phyloP scores from a whole-genome alignment of 2,888 invertebrate species.

The Stratiomys singularior region DNA sequence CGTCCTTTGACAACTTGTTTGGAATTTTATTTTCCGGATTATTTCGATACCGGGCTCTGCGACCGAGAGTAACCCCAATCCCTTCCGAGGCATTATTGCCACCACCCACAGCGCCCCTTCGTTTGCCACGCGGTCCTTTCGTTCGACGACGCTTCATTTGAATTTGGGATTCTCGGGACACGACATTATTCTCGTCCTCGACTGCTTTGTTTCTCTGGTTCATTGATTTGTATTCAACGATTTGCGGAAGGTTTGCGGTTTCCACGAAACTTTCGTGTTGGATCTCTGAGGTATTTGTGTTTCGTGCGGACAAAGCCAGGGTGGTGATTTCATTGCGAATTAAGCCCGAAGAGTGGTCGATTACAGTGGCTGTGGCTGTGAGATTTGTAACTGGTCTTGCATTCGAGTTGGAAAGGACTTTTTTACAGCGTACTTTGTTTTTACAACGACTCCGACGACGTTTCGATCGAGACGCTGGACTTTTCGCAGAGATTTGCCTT shows the following conservation, averaged over 20 bases:
- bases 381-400: slow-evolving; percentile 43
- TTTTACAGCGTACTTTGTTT: slow-evolving; percentile 3
- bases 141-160: slow-evolving; percentile 35
- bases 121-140: slow-evolving; percentile 31
- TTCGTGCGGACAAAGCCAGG: slow-evolving; percentile 21
- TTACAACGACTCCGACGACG: slow-evolving; percentile 32
- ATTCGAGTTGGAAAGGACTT: neutral
- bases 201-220: slow-evolving; percentile 10
- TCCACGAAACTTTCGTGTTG: neutral
- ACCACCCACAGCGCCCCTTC: neutral
- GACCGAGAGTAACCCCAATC: neutral
- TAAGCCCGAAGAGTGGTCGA: slow-evolving; percentile 30
- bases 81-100: neutral
- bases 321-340: slow-evolving; percentile 40
- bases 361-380: slow-evolving; percentile 42
- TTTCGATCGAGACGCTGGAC: neutral
- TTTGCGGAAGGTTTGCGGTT: slow-evolving; percentile 34
- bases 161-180: slow-evolving; percentile 19
- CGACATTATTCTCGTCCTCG: neutral
- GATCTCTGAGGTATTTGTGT: slow-evolving; percentile 2
- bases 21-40: slow-evolving; percentile 34
- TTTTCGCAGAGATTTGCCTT: neutral
- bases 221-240: slow-evolving; percentile 34
- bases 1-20: slow-evolving; percentile 45
- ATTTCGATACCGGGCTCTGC: slow-evolving; percentile 30